Evolutionary conservation across 2,113 vertebrate species (phyloP).

Genomic region (Prochilodus magdalenae): DNA sequence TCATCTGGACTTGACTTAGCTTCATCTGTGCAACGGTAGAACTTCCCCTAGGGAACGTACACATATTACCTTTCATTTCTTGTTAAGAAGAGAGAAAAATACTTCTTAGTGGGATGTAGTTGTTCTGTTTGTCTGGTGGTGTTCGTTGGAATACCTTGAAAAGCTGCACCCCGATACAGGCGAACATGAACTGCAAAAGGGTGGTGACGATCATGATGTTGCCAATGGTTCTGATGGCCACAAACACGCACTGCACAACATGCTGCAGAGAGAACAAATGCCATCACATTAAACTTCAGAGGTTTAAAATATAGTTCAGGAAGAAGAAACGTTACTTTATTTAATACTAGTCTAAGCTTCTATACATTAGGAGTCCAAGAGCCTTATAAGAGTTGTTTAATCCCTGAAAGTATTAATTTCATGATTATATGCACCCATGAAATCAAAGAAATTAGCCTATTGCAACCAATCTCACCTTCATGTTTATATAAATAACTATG

Average conservation of each 20-base stretch:
- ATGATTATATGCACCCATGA: too few relatives aligned
- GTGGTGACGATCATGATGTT: conserved; percentile 99
- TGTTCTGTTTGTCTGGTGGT: neutral
- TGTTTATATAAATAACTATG: too few relatives aligned
- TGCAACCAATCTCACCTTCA: too few relatives aligned
- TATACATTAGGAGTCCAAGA: neutral
- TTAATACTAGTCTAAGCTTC: neutral
- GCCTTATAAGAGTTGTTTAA: neutral
- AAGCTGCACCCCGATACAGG: conserved; percentile 96
- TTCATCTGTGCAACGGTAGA: conserved; percentile 95
- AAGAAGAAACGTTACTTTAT: neutral
- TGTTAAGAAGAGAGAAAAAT: too few relatives aligned
- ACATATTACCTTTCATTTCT: neutral
- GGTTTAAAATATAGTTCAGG: neutral
- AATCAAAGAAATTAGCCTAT: too few relatives aligned
- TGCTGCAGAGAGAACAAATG: conserved; percentile 76
- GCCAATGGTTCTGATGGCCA: conserved; percentile 96
- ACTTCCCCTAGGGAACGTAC: conserved; percentile 85
- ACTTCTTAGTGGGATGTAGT: too few relatives aligned
- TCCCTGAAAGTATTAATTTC: too few relatives aligned
- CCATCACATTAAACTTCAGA: neutral
- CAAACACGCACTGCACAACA: conserved; percentile 97
- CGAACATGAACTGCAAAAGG: conserved; percentile 98
- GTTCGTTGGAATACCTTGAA: conserved; percentile 86
- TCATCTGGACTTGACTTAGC: conserved; percentile 93